Evolutionary conservation across 2,888 invertebrate species (phyloP).

Genomic region (Lasioglossum zephyrum): DNA sequence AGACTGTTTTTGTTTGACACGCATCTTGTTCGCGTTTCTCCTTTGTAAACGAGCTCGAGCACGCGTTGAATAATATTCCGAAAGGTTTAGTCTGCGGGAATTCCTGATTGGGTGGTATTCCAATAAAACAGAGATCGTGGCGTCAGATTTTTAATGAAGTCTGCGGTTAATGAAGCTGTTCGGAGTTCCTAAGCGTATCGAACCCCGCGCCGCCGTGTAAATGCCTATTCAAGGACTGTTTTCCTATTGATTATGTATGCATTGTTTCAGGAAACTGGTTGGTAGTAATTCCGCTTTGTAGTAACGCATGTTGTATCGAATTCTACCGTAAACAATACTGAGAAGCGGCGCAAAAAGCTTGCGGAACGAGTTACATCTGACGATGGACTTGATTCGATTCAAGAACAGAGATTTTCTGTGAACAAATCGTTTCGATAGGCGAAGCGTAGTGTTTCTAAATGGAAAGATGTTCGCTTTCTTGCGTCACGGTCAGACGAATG

Average conservation of each 20-base stretch:
- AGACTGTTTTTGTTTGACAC: not conserved
- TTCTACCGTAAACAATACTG: not conserved
- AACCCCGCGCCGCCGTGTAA: not conserved
- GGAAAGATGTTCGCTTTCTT: not conserved
- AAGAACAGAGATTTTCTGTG: not conserved
- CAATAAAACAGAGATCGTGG: not conserved
- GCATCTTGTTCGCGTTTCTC: not conserved
- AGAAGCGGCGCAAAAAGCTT: not conserved
- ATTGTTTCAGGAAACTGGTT: not conserved
- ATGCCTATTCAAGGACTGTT: constrained; percentile 20
- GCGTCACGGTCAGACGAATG: too few species aligned
- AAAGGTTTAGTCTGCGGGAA: not conserved
- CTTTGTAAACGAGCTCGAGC: not conserved
- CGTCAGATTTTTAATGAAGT: constrained; percentile 15
- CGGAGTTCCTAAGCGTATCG: constrained; percentile 1
- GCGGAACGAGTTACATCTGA: not conserved
- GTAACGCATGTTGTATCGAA: not conserved
- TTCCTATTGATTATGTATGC: constrained; percentile 8
- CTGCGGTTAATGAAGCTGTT: constrained; percentile 1
- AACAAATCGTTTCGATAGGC: not conserved
- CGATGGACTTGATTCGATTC: not conserved
- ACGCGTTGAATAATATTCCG: not conserved
- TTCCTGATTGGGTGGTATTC: constrained; percentile 6
- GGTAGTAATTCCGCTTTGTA: constrained; percentile 1
- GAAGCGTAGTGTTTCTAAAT: not conserved